phyloP scores from a whole-genome alignment of 2,113 vertebrate genomes.

The Clarias macrocephalus region DNA sequence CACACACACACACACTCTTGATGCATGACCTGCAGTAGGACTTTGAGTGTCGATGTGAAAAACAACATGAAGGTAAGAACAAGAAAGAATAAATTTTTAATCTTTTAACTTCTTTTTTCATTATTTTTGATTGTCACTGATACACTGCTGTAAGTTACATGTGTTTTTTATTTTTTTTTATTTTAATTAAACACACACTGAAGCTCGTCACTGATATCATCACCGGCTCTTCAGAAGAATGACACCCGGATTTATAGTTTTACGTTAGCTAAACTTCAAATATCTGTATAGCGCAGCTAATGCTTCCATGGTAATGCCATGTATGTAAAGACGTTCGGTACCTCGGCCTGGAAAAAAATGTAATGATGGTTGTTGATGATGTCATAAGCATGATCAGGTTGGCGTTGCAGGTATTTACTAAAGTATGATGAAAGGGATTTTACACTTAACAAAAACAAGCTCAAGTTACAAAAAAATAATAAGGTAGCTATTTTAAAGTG shows the following conservation, averaged over 20 bases:
- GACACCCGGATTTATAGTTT: not conserved
- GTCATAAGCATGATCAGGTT: not conserved
- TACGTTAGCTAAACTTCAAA: not conserved
- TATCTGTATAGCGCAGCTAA: not conserved
- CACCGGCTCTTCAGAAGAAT: not conserved
- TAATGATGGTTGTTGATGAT: not conserved
- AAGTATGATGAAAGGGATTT: not conserved
- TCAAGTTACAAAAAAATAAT: not conserved
- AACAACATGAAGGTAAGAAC: not conserved
- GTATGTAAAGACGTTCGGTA: not conserved
- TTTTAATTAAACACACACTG: not conserved
- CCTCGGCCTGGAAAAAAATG: not conserved
- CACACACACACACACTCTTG: constrained; percentile 20
- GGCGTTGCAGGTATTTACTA: not conserved
- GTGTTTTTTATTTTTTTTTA: no score
- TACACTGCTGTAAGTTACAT: not conserved
- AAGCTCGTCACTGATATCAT: not conserved
- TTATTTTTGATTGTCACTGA: not conserved
- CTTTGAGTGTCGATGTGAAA: not conserved
- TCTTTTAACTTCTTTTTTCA: not conserved
- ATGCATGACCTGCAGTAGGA: constrained; percentile 35
- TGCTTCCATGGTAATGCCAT: not conserved
- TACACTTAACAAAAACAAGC: not conserved
- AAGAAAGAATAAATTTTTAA: not conserved
- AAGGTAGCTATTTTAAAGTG: not conserved